Percentiles rank a stretch among this genome's conserved stretches.
Conservation (phyloP, 2,797 vertebrate genomes). For the Phalanger gymnotis region DNA sequence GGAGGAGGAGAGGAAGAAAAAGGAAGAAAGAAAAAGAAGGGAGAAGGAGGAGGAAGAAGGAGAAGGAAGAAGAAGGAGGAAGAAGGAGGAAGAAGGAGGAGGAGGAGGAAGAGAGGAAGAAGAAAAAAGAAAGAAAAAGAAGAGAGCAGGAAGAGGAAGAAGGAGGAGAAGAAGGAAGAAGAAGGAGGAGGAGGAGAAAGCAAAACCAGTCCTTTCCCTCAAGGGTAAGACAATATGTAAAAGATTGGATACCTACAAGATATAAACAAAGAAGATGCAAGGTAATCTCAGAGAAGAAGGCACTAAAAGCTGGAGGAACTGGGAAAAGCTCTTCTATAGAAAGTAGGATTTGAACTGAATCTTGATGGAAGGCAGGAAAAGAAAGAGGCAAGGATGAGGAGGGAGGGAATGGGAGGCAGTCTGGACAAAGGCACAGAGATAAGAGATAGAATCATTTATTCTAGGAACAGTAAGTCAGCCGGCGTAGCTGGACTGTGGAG, state of each 20-base stretch:
- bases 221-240: background rate
- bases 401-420: background rate
- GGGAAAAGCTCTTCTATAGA: background rate
- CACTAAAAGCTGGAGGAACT: background rate
- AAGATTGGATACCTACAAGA: background rate
- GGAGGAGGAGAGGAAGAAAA: rapidly evolving
- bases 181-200: no score
- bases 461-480: no score
- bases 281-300: background rate
- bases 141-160: rapidly evolving
- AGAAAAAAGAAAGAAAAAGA: background rate
- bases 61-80: background rate
- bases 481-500: background rate
- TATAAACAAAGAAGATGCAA: background rate
- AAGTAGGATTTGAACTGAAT: background rate
- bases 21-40: rapidly evolving
- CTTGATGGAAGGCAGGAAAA: background rate
- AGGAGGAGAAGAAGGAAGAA: background rate
- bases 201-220: background rate
- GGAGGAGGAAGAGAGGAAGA: no score
- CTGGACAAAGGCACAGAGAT: background rate
- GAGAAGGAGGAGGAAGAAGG: rapidly evolving
- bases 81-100: rapidly evolving
- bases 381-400: background rate
- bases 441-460: background rate